Percentiles rank a stretch among this genome's conserved stretches.
These are phyloP conservation scores for Carassius carassius DNA, from an alignment of 2,113 vertebrate genomes.

Conservation along the genomic window DNA sequence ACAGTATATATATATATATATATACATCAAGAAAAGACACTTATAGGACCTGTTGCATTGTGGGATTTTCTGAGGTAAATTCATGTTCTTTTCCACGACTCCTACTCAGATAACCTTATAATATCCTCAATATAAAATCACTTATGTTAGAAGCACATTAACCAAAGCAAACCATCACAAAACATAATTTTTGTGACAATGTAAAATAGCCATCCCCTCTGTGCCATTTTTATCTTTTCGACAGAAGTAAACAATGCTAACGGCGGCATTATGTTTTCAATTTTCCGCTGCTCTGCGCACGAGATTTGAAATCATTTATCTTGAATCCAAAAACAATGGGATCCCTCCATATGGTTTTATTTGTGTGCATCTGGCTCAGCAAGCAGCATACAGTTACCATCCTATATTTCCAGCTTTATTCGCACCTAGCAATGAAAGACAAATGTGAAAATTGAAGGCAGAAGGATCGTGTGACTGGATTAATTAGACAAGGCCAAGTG, in stretches of 20 bases:
- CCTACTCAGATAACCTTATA: background rate
- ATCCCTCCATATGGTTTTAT: constrained; percentile 86
- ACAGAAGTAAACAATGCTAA: constrained; percentile 16
- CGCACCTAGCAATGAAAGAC: constrained; percentile 91
- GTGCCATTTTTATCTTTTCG: background rate
- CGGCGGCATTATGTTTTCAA: constrained; percentile 5
- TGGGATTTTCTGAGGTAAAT: background rate
- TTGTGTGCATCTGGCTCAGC: constrained; percentile 86
- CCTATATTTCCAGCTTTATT: constrained; percentile 99
- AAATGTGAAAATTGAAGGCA: constrained; percentile 99
- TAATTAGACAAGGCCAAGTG: constrained; percentile 99
- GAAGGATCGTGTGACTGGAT: constrained; percentile 98
- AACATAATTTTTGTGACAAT: background rate
- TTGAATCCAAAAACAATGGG: constrained; percentile 8
- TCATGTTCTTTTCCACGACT: background rate
- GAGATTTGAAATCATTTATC: constrained; percentile 15
- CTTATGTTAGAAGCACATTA: background rate
- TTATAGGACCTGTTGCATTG: background rate
- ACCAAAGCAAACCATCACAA: background rate
- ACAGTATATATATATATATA: too few species aligned
- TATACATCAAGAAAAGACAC: background rate
- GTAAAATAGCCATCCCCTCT: background rate
- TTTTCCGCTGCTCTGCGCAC: background rate
- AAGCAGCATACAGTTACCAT: constrained; percentile 92
- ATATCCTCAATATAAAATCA: background rate